Evolutionary conservation across 1,140 invertebrate species (phyloP).

Genomic region (Pogonognathellus flavescens): DNA sequence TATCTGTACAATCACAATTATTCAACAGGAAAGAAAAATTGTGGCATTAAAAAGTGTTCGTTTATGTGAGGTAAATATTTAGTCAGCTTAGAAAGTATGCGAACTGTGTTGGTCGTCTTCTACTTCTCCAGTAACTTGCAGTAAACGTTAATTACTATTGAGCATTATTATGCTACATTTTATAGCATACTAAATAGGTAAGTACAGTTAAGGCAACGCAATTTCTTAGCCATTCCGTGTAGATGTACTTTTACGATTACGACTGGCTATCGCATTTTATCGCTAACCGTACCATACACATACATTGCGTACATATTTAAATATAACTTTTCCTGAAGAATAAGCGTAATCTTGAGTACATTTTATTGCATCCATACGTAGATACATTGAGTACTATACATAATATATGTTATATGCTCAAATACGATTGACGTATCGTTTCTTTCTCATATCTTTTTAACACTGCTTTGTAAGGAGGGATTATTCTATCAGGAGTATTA

Average conservation of each 20-base stretch:
- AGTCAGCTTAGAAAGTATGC: no score
- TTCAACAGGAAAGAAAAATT: no score
- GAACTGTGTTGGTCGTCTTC: no score
- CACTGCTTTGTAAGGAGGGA: background rate
- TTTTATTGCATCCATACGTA: background rate
- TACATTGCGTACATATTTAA: background rate
- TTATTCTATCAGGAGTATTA: background rate
- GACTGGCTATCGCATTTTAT: constrained; percentile 15
- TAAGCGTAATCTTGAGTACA: background rate
- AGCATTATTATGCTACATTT: no score
- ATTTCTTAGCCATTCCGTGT: constrained; percentile 45
- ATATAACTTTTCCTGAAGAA: background rate
- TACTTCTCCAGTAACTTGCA: no score
- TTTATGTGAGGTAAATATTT: no score
- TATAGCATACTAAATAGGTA: background rate
- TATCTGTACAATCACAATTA: no score
- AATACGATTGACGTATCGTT: constrained; percentile 3
- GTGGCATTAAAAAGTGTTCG: no score
- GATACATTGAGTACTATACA: background rate
- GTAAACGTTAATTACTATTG: no score
- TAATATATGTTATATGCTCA: no score
- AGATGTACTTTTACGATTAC: constrained; percentile 4
- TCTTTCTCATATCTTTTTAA: constrained; percentile 17
- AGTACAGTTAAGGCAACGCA: constrained; percentile 14
- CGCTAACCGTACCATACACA: constrained; percentile 10